These are phyloP conservation scores for Drosophila bipectinata DNA, from an alignment of 1,140 invertebrate genomes.

Conservation along the genomic window DNA sequence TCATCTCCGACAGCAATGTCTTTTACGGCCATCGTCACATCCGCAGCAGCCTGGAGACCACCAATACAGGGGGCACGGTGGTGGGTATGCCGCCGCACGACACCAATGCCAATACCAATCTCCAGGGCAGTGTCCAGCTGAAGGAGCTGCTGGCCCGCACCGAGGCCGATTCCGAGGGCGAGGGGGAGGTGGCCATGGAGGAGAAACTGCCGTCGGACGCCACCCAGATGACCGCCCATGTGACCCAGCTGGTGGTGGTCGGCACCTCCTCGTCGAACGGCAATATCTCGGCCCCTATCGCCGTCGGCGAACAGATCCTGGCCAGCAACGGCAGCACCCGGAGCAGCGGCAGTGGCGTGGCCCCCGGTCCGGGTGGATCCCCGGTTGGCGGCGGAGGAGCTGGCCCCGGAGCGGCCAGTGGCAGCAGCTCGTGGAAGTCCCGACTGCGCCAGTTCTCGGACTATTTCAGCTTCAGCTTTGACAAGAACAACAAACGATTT, in stretches of 20 bases:
- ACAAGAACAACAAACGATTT: constrained; percentile 80
- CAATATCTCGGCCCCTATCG: constrained; percentile 56
- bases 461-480: constrained; percentile 81
- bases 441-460: constrained; percentile 80
- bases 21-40: constrained; percentile 76
- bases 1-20: constrained; percentile 83
- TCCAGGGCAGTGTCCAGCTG: constrained; percentile 12
- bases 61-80: constrained; percentile 1
- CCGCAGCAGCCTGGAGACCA: constrained; percentile 62
- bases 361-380: constrained; percentile 13
- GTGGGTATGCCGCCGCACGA: constrained; percentile 38
- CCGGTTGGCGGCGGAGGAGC: constrained; percentile 15
- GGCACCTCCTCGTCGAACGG: constrained; percentile 53
- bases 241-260: not conserved
- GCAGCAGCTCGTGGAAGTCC: constrained; percentile 67
- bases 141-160: constrained; percentile 45
- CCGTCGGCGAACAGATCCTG: constrained; percentile 27
- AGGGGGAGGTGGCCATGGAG: constrained; percentile 1
- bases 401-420: constrained; percentile 21
- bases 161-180: constrained; percentile 30
- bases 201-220: constrained; percentile 9
- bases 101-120: constrained; percentile 72
- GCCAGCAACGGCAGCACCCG: constrained; percentile 61
- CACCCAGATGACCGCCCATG: not conserved
- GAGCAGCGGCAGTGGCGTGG: constrained; percentile 34